Base-by-base conservation (phyloP, 2,888 invertebrate species). In the Apotomis capreana region DNA sequence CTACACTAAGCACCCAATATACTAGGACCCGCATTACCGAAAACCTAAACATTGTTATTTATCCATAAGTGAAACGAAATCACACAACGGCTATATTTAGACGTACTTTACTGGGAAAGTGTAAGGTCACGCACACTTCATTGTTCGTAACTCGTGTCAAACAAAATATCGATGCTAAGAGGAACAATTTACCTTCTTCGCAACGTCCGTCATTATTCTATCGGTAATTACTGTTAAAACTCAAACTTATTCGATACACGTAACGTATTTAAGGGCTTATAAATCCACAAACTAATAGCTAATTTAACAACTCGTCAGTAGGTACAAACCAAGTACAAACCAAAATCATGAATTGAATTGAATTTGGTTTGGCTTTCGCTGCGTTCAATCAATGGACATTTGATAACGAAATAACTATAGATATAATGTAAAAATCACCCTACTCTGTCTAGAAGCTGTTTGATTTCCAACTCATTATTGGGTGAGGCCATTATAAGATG, bases 201-300 rank as follows among this genome's bases (percentile, higher is more conserved):
- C 87, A 75, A 91, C 87, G 87, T 92, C 91, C 85, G 90, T 86
- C 92, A 93, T 92, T 86, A 79, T 91, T 78, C 74, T 77, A 76
- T 74, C 67, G 75, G 74, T 76, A 70, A 55, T 65, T 71, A 76
- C 74, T 77, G 78, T 78, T 78, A 76, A 76, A 72, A 75, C 69
- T n/a, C 74, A 55, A 75, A 49, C 74, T 79, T 71, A 79, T 76
- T 77, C 77, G 80, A 79, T 77, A 74, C 76, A 77, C 74, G 77
- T 75, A 68, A 74, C 74, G 79, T 76, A 78, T 76, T 78, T 74
- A 76, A 79, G 76, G 73, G 74, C 75, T 74, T 75, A 77, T 77
- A 80, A 82, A 77, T 81, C 75, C 60, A 73, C 75, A 74, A 69
- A 78, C 76, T 74, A 73, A 68, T 77, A 77, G 60, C 69, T 70